Conservation (phyloP, 2,888 invertebrate species). For the Campoletis raptor region DNA sequence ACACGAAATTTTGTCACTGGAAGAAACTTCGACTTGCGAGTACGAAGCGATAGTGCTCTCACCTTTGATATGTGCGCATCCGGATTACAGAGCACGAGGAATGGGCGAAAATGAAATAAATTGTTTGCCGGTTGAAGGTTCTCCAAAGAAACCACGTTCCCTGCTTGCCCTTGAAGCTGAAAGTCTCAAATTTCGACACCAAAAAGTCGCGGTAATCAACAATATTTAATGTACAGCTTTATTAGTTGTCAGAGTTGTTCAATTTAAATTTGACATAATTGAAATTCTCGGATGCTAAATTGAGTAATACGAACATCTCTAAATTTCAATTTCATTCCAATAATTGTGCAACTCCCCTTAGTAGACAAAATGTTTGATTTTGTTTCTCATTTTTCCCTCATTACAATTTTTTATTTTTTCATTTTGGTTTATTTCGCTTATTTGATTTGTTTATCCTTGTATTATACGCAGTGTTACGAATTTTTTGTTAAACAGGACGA, state of each 20-base stretch:
- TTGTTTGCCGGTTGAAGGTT: constrained; percentile 89
- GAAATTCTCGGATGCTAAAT: neutral
- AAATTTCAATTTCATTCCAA: neutral
- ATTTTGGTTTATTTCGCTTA: constrained; percentile 10
- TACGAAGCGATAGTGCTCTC: constrained; percentile 97
- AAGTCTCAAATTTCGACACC: constrained; percentile 89
- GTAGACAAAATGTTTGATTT: constrained; percentile 1
- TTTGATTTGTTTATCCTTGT: constrained; percentile 44
- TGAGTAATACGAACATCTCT: neutral
- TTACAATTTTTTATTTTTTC: constrained; percentile 29
- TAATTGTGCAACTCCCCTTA: neutral
- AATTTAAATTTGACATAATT: neutral
- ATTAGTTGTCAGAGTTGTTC: neutral
- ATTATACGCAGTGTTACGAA: constrained; percentile 69
- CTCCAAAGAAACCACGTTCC: constrained; percentile 90
- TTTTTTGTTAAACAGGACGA: constrained; percentile 84
- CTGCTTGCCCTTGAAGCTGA: constrained; percentile 90
- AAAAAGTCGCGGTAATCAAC: constrained; percentile 85
- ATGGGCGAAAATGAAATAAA: constrained; percentile 92
- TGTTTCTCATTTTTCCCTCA: constrained; percentile 10
- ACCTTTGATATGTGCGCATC: constrained; percentile 94
- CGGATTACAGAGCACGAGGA: constrained; percentile 93
- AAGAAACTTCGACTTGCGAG: constrained; percentile 97
- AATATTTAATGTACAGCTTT: neutral
- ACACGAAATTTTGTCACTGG: constrained; percentile 96